These are phyloP conservation scores for Macrochelys suwanniensis DNA, from an alignment of 2,797 vertebrate species.

Conservation along the genomic window DNA sequence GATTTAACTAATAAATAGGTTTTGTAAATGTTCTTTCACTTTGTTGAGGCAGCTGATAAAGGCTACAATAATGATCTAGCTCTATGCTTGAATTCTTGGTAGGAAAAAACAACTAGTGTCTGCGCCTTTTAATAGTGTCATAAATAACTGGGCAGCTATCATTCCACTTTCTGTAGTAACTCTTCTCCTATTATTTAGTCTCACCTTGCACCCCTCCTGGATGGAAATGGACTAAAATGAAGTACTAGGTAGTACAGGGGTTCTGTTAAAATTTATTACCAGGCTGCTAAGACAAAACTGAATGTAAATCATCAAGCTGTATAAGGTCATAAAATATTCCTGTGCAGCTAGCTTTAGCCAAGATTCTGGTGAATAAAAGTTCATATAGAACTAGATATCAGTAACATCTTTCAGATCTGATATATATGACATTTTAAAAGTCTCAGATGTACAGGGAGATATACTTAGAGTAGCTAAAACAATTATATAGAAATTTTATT, in stretches of 20 bases:
- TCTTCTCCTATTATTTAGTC: slow-evolving; percentile 43
- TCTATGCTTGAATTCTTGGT: neutral
- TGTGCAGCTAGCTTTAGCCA: slow-evolving; percentile 34
- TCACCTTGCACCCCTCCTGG: slow-evolving; percentile 48
- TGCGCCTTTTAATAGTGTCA: neutral
- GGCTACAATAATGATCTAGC: neutral
- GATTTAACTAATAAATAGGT: neutral
- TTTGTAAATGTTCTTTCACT: neutral
- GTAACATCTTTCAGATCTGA: slow-evolving; percentile 61
- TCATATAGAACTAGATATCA: slow-evolving; percentile 57
- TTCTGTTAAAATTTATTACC: slow-evolving; percentile 78
- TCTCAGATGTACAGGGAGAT: slow-evolving; percentile 14
- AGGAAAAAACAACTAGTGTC: neutral
- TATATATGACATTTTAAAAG: slow-evolving; percentile 43
- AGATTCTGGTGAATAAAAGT: slow-evolving; percentile 63
- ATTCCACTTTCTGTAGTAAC: slow-evolving; percentile 30
- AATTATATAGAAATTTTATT: neutral
- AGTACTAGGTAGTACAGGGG: slow-evolving; percentile 36
- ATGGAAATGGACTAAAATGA: neutral
- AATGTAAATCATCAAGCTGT: slow-evolving; percentile 74
- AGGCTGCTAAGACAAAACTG: slow-evolving; percentile 62
- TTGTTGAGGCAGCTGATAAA: neutral
- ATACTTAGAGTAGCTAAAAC: neutral
- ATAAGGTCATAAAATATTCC: slow-evolving; percentile 73
- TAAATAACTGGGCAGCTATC: slow-evolving; percentile 2